These are phyloP conservation scores for Casuarius casuarius DNA, from an alignment of 2,113 vertebrate genomes.

Conservation along the genomic window DNA sequence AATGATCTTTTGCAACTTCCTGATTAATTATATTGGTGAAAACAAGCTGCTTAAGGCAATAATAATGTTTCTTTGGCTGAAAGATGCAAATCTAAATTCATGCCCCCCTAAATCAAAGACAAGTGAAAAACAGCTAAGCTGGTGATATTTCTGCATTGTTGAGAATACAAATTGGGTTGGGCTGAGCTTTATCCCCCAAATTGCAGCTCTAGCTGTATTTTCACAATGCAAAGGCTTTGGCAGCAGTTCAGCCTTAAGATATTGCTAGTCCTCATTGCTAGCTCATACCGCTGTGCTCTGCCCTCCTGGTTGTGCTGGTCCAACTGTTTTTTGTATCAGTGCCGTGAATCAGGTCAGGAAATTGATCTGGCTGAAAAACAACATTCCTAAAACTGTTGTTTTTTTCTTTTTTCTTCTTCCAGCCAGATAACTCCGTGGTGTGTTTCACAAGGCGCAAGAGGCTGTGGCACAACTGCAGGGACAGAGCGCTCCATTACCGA, in stretches of 20 bases:
- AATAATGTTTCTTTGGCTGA: neutral
- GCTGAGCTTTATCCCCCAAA: neutral
- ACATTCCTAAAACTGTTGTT: neutral
- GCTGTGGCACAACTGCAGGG: neutral
- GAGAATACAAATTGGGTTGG: neutral
- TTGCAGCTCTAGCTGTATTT: neutral
- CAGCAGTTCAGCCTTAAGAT: neutral
- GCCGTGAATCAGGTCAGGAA: neutral
- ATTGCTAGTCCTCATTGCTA: accelerated
- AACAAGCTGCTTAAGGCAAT: neutral
- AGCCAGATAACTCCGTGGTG: neutral
- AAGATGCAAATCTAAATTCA: neutral
- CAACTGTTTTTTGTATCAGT: neutral
- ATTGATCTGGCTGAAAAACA: neutral
- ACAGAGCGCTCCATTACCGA: neutral
- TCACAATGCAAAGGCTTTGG: neutral
- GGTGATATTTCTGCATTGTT: neutral
- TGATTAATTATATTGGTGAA: conserved; percentile 10
- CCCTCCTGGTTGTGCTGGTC: neutral
- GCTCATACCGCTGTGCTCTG: neutral
- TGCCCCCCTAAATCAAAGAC: neutral
- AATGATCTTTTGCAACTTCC: neutral
- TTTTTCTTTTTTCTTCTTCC: neutral
- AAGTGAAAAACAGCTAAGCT: neutral
- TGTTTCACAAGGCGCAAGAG: neutral